Conservation (phyloP, 2,113 vertebrate genomes). For the Anthoscopus minutus region DNA sequence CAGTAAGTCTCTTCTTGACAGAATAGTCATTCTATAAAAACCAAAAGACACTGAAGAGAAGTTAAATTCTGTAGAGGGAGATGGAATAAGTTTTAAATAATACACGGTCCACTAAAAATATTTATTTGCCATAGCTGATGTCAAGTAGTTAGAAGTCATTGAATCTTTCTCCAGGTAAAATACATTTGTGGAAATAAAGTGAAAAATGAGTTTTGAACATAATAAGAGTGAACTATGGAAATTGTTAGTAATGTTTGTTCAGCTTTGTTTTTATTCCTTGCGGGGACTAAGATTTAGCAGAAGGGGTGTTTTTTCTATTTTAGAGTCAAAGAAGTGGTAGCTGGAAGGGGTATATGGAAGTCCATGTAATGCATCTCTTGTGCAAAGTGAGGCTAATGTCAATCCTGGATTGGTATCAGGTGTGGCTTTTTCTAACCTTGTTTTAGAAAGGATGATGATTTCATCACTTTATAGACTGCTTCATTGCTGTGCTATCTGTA, state of each 20-base stretch:
- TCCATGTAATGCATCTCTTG: background rate
- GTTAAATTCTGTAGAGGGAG: background rate
- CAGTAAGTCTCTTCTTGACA: background rate
- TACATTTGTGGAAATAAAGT: background rate
- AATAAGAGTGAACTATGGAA: background rate
- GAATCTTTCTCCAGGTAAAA: background rate
- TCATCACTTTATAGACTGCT: background rate
- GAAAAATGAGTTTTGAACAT: background rate
- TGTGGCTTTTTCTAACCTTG: background rate
- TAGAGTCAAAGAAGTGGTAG: background rate
- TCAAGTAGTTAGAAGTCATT: background rate
- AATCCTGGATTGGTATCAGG: background rate
- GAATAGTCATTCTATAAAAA: background rate
- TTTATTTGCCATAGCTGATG: background rate
- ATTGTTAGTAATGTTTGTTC: background rate
- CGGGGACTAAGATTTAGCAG: background rate
- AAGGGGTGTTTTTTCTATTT: accelerated
- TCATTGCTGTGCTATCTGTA: background rate
- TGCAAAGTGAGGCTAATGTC: background rate
- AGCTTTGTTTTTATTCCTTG: background rate
- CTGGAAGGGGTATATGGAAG: background rate
- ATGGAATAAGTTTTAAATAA: background rate
- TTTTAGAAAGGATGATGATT: background rate
- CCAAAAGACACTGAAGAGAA: background rate
- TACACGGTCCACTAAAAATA: background rate